Base-by-base conservation (phyloP, 2,888 invertebrate genomes). In the Chouioia cunea region DNA sequence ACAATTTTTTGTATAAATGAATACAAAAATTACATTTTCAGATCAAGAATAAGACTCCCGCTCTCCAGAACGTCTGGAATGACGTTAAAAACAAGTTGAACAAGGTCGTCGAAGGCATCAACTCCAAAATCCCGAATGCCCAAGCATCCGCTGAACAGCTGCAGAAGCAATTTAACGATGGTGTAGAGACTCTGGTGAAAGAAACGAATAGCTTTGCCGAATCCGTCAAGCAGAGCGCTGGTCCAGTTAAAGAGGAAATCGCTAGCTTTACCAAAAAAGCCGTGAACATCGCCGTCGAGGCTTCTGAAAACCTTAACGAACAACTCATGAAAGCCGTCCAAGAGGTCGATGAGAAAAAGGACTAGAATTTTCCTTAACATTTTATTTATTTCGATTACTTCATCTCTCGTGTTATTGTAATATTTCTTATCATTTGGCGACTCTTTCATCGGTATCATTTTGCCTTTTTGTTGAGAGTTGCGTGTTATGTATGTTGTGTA, bases 21-120 rank as follows among this genome's bases (percentile, higher is more conserved):
- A 12, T 27, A 14, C 36, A 1, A 44, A 15, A 12, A 27, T 15
- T 50, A 22, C 15, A 1, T 23, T 52, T 18, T 12, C 60, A 84
- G 85, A 77, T 85, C 36, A 83, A 83, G 71, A 74, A 76, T 27
- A 82, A 84, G 73, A 81, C 77, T 22, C 84, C 85, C n/a, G 84
- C 83, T 48, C 59, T 85, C 52, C 80, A 83, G 70, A 75, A 75
- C 15, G 44, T 80, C 0, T 85, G 81, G 84, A 69, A 69, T 4
- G 78, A 77, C 47, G 69, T 83, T 6, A 82, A 82, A 58, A 65
- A 18, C 14, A 82, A 79, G 44, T 63, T 85, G 47, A 78, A 18
- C 67, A 80, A 82, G 59, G 78, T 77, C 12, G 76, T 80, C 46
- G 78, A 82, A 0, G 82, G 82, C 36, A 76, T 84, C 6, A 83